These are phyloP conservation scores for Prorops nasuta DNA, from an alignment of 1,140 invertebrate species.

Conservation along the genomic window DNA sequence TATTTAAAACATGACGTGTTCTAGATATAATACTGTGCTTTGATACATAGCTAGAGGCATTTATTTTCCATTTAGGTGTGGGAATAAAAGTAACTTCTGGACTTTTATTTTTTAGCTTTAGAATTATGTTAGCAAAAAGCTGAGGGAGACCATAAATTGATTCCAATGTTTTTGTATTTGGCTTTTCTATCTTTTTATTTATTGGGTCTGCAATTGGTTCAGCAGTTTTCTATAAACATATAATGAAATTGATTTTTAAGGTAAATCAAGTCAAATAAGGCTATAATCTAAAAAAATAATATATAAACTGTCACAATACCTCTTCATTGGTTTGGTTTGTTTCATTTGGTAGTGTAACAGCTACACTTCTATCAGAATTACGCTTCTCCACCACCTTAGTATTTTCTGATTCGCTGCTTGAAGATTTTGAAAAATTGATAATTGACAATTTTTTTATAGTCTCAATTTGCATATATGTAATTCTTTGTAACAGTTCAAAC, in stretches of 20 bases:
- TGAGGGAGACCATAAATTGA: slow-evolving; percentile 32
- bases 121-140: slow-evolving; percentile 38
- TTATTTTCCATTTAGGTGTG: slow-evolving; percentile 53
- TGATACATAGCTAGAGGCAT: slow-evolving; percentile 41
- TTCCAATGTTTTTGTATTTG: background rate
- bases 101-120: slow-evolving; percentile 35
- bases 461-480: slow-evolving; percentile 42
- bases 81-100: slow-evolving; percentile 16
- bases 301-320: no score
- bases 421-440: slow-evolving; percentile 39
- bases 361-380: slow-evolving; percentile 8
- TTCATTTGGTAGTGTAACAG: slow-evolving; percentile 6
- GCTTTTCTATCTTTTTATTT: no score
- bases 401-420: no score
- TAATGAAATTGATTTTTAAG: no score
- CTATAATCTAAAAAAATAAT: no score
- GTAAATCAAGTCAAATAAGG: no score
- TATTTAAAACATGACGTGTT: slow-evolving; percentile 67
- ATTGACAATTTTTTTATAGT: slow-evolving; percentile 46
- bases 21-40: slow-evolving; percentile 64
- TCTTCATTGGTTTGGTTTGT: no score
- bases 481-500: slow-evolving; percentile 53
- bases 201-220: no score
- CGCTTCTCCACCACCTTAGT: slow-evolving; percentile 12
- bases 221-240: no score